Conservation (phyloP, 1,140 invertebrate genomes). For the Psix sp. region DNA sequence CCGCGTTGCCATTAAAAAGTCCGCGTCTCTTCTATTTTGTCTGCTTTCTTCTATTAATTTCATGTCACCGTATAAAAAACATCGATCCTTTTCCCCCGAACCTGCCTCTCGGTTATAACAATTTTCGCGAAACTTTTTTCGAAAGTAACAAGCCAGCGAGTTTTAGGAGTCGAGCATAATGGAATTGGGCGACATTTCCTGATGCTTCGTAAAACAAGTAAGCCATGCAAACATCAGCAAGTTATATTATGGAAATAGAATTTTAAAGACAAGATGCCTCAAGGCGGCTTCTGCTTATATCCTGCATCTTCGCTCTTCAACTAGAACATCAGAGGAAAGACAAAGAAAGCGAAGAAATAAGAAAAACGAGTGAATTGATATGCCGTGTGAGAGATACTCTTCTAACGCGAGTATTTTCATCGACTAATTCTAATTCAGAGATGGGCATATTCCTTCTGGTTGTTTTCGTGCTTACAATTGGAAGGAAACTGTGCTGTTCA, state of each 20-base stretch:
- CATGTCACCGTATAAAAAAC: too few relatives aligned
- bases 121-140: background rate
- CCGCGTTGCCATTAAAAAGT: too few relatives aligned
- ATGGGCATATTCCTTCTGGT: too few relatives aligned
- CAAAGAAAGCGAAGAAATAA: too few relatives aligned
- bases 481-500: background rate
- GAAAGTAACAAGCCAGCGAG: constrained; percentile 8
- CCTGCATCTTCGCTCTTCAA: constrained; percentile 5
- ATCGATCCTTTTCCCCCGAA: too few relatives aligned
- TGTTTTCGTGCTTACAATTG: background rate
- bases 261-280: constrained; percentile 26
- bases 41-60: too few relatives aligned
- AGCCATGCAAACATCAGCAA: constrained; percentile 48
- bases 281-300: constrained; percentile 22
- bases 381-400: too few relatives aligned
- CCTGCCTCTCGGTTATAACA: background rate
- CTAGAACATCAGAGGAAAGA: too few relatives aligned
- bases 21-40: too few relatives aligned
- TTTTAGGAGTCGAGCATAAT: constrained; percentile 16
- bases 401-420: too few relatives aligned
- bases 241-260: constrained; percentile 51
- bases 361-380: too few relatives aligned
- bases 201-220: constrained; percentile 39
- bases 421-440: too few relatives aligned
- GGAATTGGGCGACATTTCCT: constrained; percentile 36